These are phyloP conservation scores for Hirtodrosophila histrioides DNA, from an alignment of 2,888 invertebrate genomes.

Conservation along the genomic window DNA sequence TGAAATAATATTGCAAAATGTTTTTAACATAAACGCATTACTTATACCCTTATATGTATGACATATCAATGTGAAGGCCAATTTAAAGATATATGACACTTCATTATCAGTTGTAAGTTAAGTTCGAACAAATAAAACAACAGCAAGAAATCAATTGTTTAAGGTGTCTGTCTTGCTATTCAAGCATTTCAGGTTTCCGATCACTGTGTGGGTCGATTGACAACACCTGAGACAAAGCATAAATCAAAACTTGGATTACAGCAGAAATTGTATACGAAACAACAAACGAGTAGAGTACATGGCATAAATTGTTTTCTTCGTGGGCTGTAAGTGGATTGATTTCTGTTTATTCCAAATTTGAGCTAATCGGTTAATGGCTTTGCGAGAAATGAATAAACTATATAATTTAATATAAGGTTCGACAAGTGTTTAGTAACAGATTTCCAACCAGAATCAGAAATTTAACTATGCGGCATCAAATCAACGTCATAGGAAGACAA, in stretches of 20 bases:
- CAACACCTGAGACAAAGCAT: constrained; percentile 6
- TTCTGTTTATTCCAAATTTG: constrained; percentile 3
- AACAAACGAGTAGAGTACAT: constrained; percentile 1
- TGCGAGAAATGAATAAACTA: neutral
- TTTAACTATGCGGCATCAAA: neutral
- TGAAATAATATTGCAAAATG: too few species aligned
- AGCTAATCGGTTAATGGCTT: constrained; percentile 15
- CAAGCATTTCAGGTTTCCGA: constrained; percentile 43
- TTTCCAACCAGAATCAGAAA: neutral
- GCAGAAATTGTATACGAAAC: constrained; percentile 3
- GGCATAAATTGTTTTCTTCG: constrained; percentile 17
- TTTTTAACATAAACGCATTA: too few species aligned
- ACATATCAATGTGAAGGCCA: constrained; percentile 65
- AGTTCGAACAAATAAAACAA: constrained; percentile 25
- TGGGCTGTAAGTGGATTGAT: constrained; percentile 47
- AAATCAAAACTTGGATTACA: constrained; percentile 20
- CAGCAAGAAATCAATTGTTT: constrained; percentile 40
- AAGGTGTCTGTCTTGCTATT: constrained; percentile 44
- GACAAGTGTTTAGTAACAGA: neutral
- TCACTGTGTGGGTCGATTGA: constrained; percentile 45
- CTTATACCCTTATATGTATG: constrained; percentile 7
- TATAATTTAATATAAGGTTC: neutral
- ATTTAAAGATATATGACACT: constrained; percentile 39
- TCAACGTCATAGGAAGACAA: neutral
- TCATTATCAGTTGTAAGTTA: constrained; percentile 24